phyloP scores from a whole-genome alignment of 2,113 vertebrate species.

The Corvus hawaiiensis region DNA sequence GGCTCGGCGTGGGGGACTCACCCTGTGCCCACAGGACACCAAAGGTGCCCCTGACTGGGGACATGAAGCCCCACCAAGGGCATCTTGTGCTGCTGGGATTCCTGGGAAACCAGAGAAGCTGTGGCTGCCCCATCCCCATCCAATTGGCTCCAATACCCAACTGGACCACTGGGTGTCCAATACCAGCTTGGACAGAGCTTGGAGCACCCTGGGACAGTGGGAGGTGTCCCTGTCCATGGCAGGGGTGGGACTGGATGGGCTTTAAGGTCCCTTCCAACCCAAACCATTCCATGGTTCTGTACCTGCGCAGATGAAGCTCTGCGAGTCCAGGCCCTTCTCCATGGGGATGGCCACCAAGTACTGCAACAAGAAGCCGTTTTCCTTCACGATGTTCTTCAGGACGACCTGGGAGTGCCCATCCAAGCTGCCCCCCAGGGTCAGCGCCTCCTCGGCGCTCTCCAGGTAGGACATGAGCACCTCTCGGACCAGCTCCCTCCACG shows the following conservation, averaged over 20 bases:
- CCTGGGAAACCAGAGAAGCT: background rate
- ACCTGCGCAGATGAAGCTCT: conserved; percentile 97
- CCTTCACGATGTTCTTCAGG: conserved; percentile 72
- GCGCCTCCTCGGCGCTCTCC: conserved; percentile 79
- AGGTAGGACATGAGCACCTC: conserved; percentile 84
- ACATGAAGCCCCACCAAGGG: background rate
- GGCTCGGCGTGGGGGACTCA: background rate
- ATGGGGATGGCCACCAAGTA: conserved; percentile 83
- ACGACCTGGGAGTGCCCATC: conserved; percentile 69
- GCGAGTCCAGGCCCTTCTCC: conserved; percentile 87
- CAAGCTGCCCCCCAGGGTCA: conserved; percentile 74
- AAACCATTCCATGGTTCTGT: background rate
- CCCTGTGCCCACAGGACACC: background rate
- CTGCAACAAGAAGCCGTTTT: conserved; percentile 77
- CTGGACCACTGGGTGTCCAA: background rate
- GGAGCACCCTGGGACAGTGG: background rate
- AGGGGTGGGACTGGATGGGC: background rate
- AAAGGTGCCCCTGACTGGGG: background rate
- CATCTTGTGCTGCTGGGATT: background rate
- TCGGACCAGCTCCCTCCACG: conserved; percentile 86
- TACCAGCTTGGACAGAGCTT: background rate
- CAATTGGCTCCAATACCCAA: background rate
- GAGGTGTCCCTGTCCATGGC: background rate
- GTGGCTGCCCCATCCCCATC: background rate
- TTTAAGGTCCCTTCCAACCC: background rate